Percentiles rank a stretch among this genome's conserved stretches.
These are phyloP conservation scores for Chrysopa pallens DNA, from an alignment of 1,140 invertebrate genomes.

Conservation along the genomic window DNA sequence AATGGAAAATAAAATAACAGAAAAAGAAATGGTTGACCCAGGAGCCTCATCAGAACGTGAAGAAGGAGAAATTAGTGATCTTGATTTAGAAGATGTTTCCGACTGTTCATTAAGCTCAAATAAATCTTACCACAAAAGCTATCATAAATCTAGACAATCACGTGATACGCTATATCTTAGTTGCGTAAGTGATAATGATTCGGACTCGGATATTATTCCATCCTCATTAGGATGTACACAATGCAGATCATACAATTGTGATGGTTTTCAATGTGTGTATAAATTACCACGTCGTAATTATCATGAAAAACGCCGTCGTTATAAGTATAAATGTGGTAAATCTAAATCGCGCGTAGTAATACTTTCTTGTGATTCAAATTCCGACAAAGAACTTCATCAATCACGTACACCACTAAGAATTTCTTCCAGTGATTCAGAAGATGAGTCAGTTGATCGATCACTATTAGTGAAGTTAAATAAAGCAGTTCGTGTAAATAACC, in stretches of 20 bases:
- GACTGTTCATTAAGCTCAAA: slow-evolving; percentile 13
- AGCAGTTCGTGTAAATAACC: neutral
- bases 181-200: slow-evolving; percentile 15
- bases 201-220: neutral
- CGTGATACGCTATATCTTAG: slow-evolving; percentile 19
- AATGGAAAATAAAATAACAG: too few relatives aligned
- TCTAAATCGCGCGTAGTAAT: neutral
- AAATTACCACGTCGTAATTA: neutral
- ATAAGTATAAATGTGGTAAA: neutral
- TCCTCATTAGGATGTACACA: neutral
- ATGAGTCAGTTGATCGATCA: neutral
- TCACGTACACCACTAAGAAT: neutral
- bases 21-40: neutral
- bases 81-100: slow-evolving; percentile 19
- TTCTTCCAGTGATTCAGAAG: slow-evolving; percentile 3
- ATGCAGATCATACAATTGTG: neutral
- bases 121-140: slow-evolving; percentile 11
- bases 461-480: neutral
- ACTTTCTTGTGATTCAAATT: too few relatives aligned
- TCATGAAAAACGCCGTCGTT: neutral
- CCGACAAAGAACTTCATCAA: too few relatives aligned
- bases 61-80: slow-evolving; percentile 18
- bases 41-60: slow-evolving; percentile 9
- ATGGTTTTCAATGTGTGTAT: neutral
- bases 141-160: slow-evolving; percentile 12